Evolutionary conservation across 2,888 invertebrate genomes (phyloP).

Genomic region (Plemyria rubiginata): DNA sequence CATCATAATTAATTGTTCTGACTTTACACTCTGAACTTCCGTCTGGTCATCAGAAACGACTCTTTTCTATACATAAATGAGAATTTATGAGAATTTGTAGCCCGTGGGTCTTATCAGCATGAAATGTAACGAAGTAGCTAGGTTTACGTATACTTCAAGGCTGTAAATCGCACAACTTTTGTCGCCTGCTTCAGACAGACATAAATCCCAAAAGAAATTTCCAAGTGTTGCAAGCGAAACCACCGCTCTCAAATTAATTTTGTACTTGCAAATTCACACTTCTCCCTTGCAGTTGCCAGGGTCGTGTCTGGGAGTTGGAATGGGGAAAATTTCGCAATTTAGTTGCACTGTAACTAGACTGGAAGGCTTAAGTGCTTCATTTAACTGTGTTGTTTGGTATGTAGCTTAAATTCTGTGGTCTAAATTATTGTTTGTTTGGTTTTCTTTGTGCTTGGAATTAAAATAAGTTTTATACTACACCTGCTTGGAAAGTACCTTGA

Average conservation of each 20-base stretch:
- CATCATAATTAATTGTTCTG: no score
- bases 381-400: conserved; percentile 14
- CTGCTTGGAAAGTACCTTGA: no score
- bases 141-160: conserved; percentile 28
- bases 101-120: conserved; percentile 13
- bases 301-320: conserved; percentile 52
- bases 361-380: conserved; percentile 26
- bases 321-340: conserved; percentile 51
- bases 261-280: conserved; percentile 69
- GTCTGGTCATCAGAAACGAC: no score
- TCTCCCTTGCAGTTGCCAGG: conserved; percentile 40
- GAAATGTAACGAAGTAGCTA: conserved; percentile 41
- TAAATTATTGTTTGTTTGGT: conserved; percentile 6
- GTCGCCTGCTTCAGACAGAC: conserved; percentile 45
- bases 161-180: conserved; percentile 55
- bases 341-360: conserved; percentile 37
- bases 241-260: conserved; percentile 70
- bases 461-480: background rate
- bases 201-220: conserved; percentile 65
- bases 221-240: conserved; percentile 53
- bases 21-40: no score
- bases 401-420: conserved; percentile 11
- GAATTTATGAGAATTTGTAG: background rate
- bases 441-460: conserved; percentile 2
- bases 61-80: background rate